Percentiles rank a stretch among this genome's conserved stretches.
Evolutionary conservation across 2,113 vertebrate genomes (phyloP).

Genomic region (Platanista minor): DNA sequence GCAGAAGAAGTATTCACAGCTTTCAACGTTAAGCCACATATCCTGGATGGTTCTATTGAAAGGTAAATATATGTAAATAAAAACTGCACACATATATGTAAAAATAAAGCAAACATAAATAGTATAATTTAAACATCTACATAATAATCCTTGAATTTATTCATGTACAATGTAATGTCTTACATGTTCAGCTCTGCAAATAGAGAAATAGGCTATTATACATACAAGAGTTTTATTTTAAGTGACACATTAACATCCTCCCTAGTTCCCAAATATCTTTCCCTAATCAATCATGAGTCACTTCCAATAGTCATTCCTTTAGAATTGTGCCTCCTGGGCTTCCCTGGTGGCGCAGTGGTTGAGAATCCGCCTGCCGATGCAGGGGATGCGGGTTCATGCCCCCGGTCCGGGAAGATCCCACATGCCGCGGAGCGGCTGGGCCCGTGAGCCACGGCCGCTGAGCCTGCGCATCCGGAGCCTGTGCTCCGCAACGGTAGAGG

Average conservation of each 20-base stretch:
- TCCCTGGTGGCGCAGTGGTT: no score
- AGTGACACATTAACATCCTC: neutral
- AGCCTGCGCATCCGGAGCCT: no score
- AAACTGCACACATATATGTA: neutral
- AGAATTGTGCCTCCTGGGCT: neutral
- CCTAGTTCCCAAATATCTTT: neutral
- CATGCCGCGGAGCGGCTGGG: no score
- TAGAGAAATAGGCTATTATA: neutral
- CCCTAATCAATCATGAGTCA: neutral
- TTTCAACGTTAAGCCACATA: conserved; percentile 82
- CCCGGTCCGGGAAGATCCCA: no score
- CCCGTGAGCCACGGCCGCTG: no score
- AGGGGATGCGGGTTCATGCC: no score
- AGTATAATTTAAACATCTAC: neutral
- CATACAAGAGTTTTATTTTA: neutral
- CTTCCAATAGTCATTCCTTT: neutral
- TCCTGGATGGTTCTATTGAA: conserved; percentile 81
- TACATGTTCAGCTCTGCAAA: neutral
- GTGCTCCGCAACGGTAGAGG: no score
- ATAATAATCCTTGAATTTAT: neutral
- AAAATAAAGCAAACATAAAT: conserved; percentile 14
- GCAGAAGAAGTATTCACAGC: conserved; percentile 81
- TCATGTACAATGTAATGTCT: neutral
- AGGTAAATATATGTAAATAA: neutral
- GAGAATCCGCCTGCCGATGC: no score